Percentiles rank a stretch among this genome's conserved stretches.
These are phyloP conservation scores for Oncorhynchus mykiss DNA, from an alignment of 2,113 vertebrate genomes.

Conservation along the genomic window DNA sequence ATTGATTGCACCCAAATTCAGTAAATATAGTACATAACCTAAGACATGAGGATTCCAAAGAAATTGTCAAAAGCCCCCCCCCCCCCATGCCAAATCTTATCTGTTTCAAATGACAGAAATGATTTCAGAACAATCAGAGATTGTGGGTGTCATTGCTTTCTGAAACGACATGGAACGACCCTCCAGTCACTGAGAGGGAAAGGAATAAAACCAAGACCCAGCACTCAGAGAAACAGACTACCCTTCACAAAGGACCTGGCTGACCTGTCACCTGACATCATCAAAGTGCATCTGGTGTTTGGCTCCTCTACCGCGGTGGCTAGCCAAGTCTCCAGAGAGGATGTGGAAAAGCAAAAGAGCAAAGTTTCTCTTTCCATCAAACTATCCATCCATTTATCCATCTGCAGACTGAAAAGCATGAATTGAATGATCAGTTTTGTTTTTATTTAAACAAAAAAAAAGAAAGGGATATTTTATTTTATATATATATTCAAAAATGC, in stretches of 20 bases:
- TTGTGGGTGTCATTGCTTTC: too few relatives aligned
- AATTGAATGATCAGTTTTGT: background rate
- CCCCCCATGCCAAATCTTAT: background rate
- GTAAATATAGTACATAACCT: too few relatives aligned
- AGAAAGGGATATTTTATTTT: too few relatives aligned
- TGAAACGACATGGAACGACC: too few relatives aligned
- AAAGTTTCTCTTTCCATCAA: background rate
- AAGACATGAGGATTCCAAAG: too few relatives aligned
- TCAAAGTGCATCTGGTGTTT: slow-evolving; percentile 51
- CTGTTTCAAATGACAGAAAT: too few relatives aligned
- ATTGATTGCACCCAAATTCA: too few relatives aligned
- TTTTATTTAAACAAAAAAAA: too few relatives aligned
- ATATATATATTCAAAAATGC: too few relatives aligned
- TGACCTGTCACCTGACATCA: slow-evolving; percentile 36
- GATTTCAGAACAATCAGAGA: too few relatives aligned
- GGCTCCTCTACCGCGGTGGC: slow-evolving; percentile 31
- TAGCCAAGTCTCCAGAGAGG: slow-evolving; percentile 30
- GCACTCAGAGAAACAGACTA: slow-evolving; percentile 25
- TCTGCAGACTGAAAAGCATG: slow-evolving; percentile 5
- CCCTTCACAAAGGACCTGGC: slow-evolving; percentile 33
- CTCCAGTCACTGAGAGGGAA: slow-evolving; percentile 25
- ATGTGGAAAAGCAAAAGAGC: slow-evolving; percentile 32
- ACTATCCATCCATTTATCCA: background rate
- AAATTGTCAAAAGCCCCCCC: too few relatives aligned
- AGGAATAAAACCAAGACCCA: slow-evolving; percentile 17